A percentile compares a stretch with the other conserved stretches of the same genome.
These are phyloP conservation scores for Pterocles orientalis DNA, from an alignment of 2,113 vertebrate genomes.

Conservation along the genomic window DNA sequence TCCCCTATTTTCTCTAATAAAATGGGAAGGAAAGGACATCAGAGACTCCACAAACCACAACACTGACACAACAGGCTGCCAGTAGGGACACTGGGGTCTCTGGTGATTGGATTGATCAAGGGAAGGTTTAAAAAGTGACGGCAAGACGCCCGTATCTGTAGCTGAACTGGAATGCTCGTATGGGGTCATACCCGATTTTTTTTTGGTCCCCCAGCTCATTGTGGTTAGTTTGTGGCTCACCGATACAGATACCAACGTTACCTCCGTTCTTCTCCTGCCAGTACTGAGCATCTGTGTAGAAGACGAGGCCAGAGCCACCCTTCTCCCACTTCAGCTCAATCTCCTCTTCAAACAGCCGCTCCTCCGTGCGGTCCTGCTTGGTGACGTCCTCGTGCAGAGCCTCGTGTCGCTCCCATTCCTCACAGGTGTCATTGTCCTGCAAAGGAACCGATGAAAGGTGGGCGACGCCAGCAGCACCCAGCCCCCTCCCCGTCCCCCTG, in stretches of 20 bases:
- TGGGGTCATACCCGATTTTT: background rate
- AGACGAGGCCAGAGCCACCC: conserved; percentile 93
- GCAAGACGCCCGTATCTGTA: rapidly evolving
- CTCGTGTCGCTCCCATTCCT: conserved; percentile 97
- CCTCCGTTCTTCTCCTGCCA: conserved; percentile 94
- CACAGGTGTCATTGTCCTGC: conserved; percentile 83
- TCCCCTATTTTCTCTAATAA: background rate
- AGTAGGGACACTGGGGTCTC: background rate
- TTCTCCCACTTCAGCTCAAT: conserved; percentile 99
- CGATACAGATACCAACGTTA: background rate
- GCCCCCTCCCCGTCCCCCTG: background rate
- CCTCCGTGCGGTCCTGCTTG: conserved; percentile 86
- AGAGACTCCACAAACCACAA: background rate
- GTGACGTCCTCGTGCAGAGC: conserved; percentile 93
- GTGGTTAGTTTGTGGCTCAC: background rate
- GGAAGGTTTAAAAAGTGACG: background rate
- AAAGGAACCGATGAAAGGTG: background rate
- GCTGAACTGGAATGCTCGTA: rapidly evolving
- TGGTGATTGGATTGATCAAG: background rate
- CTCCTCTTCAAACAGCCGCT: conserved; percentile 92
- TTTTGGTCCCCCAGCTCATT: background rate
- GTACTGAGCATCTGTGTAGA: conserved; percentile 96
- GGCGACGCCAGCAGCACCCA: background rate
- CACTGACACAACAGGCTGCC: background rate
- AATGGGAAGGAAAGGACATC: rapidly evolving